Percentiles rank a stretch among this genome's conserved stretches.
Evolutionary conservation across 1,140 invertebrate species (phyloP).

Genomic region (Pteromalus puparum): DNA sequence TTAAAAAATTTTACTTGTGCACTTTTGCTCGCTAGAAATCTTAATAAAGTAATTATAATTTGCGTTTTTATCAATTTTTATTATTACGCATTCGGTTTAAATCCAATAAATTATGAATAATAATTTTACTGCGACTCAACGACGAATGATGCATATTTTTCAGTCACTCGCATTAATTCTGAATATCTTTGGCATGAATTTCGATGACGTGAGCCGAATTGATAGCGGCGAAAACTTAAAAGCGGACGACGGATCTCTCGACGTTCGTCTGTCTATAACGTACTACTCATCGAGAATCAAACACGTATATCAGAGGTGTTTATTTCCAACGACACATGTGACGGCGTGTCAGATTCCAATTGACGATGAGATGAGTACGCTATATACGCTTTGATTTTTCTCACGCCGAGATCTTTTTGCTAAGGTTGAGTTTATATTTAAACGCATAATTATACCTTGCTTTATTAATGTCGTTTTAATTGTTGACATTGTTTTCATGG

Average conservation of each 20-base stretch:
- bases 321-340: conserved; percentile 26
- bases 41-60: not conserved
- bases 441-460: not conserved
- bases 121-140: too few relatives aligned
- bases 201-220: not conserved
- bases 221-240: conserved; percentile 24
- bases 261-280: not conserved
- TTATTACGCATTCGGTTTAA: too few relatives aligned
- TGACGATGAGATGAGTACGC: not conserved
- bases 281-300: conserved; percentile 38
- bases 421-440: not conserved
- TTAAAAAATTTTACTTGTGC: too few relatives aligned
- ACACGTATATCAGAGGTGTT: conserved; percentile 37
- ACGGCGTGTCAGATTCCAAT: conserved; percentile 24
- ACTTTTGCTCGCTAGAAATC: too few relatives aligned
- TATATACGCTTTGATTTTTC: conserved; percentile 17
- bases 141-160: not conserved
- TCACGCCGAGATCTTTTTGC: not conserved
- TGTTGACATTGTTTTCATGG: too few relatives aligned
- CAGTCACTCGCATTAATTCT: not conserved
- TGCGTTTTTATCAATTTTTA: too few relatives aligned
- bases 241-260: not conserved
- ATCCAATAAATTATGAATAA: too few relatives aligned
- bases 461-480: too few relatives aligned
- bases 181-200: not conserved